These are phyloP conservation scores for Tamandua tetradactyla DNA, from an alignment of 2,797 vertebrate species.

Conservation along the genomic window DNA sequence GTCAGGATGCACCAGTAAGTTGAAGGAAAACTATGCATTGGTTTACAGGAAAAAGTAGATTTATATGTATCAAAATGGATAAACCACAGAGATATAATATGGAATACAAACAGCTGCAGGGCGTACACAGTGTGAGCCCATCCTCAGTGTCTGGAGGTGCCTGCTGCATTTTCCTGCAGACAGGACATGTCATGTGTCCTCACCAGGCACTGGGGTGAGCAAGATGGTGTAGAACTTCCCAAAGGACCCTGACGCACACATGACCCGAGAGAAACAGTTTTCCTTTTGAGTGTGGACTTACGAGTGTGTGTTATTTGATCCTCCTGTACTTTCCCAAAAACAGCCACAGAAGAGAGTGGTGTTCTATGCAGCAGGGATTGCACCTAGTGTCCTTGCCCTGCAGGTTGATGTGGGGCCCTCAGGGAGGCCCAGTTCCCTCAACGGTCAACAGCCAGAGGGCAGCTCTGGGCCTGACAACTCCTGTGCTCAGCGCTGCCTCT, in stretches of 20 bases:
- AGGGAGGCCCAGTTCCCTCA: not conserved
- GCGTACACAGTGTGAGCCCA: accelerated
- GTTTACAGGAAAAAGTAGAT: no score
- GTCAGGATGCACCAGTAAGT: accelerated
- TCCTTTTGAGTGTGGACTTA: not conserved
- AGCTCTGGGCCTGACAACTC: not conserved
- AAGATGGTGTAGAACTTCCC: no score
- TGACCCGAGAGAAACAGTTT: not conserved
- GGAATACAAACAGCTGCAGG: not conserved
- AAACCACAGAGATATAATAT: accelerated
- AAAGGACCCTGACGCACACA: not conserved
- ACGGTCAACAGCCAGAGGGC: accelerated
- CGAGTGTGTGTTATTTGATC: not conserved
- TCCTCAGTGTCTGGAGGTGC: no score
- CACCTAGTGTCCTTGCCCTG: not conserved
- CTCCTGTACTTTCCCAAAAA: not conserved
- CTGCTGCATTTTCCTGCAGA: no score
- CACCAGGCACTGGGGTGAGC: no score
- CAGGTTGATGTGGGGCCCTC: no score
- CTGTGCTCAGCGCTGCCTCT: not conserved
- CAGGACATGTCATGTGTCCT: no score
- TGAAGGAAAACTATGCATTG: accelerated
- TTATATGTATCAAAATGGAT: accelerated
- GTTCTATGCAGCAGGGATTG: not conserved
- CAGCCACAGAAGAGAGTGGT: not conserved